These are phyloP conservation scores for Callithrix jacchus DNA, from an alignment of 2,113 vertebrate genomes.

Conservation along the genomic window DNA sequence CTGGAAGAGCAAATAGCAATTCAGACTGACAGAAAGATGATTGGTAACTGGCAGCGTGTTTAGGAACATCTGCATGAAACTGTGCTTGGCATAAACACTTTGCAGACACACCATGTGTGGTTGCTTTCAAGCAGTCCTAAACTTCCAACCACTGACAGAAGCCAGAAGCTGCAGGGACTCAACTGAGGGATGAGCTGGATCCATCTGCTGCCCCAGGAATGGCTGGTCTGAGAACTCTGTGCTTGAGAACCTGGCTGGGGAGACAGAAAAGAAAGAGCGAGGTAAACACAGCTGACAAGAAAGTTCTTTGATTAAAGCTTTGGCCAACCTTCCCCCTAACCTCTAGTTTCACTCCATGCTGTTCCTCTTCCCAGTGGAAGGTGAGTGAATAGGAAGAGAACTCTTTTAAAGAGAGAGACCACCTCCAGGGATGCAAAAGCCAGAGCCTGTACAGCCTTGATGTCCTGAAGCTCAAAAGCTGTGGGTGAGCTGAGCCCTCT, in stretches of 20 bases:
- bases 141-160: conserved; percentile 6
- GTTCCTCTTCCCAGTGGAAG: neutral
- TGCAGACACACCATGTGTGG: neutral
- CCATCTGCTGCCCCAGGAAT: neutral
- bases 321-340: neutral
- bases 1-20: neutral
- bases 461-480: neutral
- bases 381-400: neutral
- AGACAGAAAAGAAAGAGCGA: neutral
- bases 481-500: neutral
- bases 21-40: neutral
- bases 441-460: neutral
- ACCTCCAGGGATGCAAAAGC: neutral
- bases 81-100: neutral
- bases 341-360: neutral
- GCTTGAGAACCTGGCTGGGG: neutral
- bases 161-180: neutral
- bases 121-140: neutral
- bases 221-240: neutral
- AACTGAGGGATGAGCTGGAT: neutral
- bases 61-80: neutral
- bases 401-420: neutral
- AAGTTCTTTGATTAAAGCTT: neutral
- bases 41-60: neutral
- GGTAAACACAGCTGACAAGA: neutral